Base-by-base conservation (phyloP, 2,113 vertebrate species). In the Eulacestoma nigropectus region DNA sequence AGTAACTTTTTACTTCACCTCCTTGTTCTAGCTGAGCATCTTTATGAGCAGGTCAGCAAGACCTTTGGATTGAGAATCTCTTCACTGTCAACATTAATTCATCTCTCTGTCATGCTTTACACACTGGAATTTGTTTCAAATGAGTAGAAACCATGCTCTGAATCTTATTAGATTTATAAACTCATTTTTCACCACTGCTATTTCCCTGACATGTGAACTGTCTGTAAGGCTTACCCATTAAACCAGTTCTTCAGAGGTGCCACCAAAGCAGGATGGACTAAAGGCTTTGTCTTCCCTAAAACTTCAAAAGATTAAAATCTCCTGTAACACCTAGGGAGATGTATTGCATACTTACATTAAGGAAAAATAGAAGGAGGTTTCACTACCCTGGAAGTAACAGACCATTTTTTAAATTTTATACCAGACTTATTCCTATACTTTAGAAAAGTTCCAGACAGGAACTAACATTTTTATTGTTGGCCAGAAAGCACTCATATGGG, bases 381-480 rank as follows among this genome's bases (percentile, higher is more conserved):
- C 35, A 64, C 19, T 60, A 70, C 10, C 6, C 20, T 59, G 30
- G 19, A 88, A 83, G 16, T 67, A 57, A 88, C 33, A 88, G 70
- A 64, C 7, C 0, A 46, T 39, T 73, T 62, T n/a, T 56, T 60
- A 49, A 67, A 55, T 77, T 52, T 95, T 44, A 82, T 7, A 64
- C 47, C 27, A 89, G 74, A 72, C 33, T 80, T 79, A 90, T 46
- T 87, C 15, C 78, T 77, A 60, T 52, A 90, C 30, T 92, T 59
- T 6, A 49, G 53, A 90, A 84, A 77, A 89, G 84, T 90, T 97
- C 97, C 94, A 94, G 93, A 74, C 53, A 89, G 81, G 69, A 87
- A 75, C 64, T 81, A 96, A 81, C 80, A 94, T 86, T 82, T 68
- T 41, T 60, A 47, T 62, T 37, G 68, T 55, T 94, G 32, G 44